Evolutionary conservation across 2,113 vertebrate genomes (phyloP), one percentile per base, ranked within the genome.

Genomic region (Rhea pennata): DNA sequence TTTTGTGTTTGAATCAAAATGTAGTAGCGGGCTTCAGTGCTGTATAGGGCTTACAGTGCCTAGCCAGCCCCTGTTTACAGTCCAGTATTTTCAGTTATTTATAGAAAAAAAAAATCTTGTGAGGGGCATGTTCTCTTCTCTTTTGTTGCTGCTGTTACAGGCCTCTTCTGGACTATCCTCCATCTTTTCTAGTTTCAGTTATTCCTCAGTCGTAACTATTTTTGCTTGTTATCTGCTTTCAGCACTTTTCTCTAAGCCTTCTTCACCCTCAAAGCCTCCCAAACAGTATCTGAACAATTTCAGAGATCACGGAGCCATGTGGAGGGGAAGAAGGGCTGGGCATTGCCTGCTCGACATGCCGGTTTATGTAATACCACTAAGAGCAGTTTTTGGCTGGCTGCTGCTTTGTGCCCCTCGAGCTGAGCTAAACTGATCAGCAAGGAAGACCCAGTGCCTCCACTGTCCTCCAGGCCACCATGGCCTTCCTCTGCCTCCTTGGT

Each of bases 381-480:
- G 46, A 80, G 14, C 70, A 58, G 20, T 6, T 80, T 84, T 59
- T 46, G 51, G 5, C 31, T 76, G 22, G 7, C 46, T 75, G 21
- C 33, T 56, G 21, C 33, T 48, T 83, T 1, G 3, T 61, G 48
- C 33, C 23, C 16, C 40, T 77, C 3, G 6, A 50, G 40, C 31
- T 53, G 13, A 1, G 0, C 53, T 66, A 11, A 39, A 21, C 19
- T 62, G 56, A 50, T 42, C 1, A 0, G 44, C 50, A 29, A 31
- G 12, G 21, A 59, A 53, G 39, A 59, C 36, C 27, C 27, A 65
- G n/a, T 27, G 14, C 8, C 54, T 84, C 27, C 59, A 8, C 27
- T 70, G 4, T 59, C 44, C 69, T 33, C 42, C 42, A 90, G 36
- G 48, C 39, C 8, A 40, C 31, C 42, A 15, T 1, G 0, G 64